These are phyloP conservation scores for Xanthia togata DNA, from an alignment of 2,888 invertebrate genomes.

Conservation along the genomic window DNA sequence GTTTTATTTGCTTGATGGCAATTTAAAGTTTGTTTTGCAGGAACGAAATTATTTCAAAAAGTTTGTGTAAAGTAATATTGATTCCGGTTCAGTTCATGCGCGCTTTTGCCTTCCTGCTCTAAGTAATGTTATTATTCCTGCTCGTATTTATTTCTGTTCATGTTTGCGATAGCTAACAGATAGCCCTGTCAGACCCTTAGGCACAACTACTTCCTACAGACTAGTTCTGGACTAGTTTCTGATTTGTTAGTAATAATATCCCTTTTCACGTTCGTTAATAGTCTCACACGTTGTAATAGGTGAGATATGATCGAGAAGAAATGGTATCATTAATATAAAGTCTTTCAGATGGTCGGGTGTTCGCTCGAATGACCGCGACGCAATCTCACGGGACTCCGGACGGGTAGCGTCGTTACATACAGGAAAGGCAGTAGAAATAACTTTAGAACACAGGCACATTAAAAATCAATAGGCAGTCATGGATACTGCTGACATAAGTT, in stretches of 20 bases:
- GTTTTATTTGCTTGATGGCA: background rate
- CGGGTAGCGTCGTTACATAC: background rate
- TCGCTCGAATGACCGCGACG: conserved; percentile 37
- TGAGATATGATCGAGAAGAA: conserved; percentile 4
- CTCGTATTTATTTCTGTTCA: background rate
- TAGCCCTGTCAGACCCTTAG: background rate
- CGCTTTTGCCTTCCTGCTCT: background rate
- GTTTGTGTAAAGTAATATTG: background rate
- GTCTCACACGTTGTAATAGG: background rate
- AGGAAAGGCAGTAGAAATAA: conserved; percentile 17
- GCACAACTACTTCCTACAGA: background rate
- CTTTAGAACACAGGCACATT: background rate
- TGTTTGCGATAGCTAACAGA: background rate
- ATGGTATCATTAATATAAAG: conserved; percentile 35
- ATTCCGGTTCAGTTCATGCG: background rate
- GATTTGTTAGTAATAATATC: too few species aligned
- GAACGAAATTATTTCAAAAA: background rate
- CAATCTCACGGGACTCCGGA: conserved; percentile 9
- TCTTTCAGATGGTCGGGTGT: conserved; percentile 14
- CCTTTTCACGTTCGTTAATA: background rate
- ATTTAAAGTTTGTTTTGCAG: conserved; percentile 3
- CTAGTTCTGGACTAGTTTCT: background rate
- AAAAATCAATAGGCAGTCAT: background rate
- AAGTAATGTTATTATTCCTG: background rate
- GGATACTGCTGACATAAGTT: too few species aligned